Conservation (phyloP, 1,140 invertebrate species). For the Leptinotarsa defecta region DNA sequence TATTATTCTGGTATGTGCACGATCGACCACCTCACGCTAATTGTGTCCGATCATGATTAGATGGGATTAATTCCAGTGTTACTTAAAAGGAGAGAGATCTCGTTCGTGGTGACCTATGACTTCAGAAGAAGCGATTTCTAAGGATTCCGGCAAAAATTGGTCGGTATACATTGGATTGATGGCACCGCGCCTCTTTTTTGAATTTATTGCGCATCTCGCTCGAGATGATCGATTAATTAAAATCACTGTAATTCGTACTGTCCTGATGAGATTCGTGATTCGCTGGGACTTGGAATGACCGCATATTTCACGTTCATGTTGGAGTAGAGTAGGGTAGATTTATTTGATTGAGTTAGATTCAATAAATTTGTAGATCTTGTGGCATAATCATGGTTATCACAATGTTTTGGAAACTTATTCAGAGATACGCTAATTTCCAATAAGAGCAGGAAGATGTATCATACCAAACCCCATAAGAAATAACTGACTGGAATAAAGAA, state of each 20-base stretch:
- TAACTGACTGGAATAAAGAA: no score
- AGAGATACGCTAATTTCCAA: no score
- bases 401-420: no score
- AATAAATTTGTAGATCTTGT: no score
- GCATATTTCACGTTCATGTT: not conserved
- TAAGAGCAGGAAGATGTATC: no score
- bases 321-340: no score
- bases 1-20: no score
- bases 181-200: conserved; percentile 7
- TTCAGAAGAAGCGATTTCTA: conserved; percentile 2
- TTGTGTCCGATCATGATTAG: not conserved
- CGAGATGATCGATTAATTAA: not conserved
- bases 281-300: not conserved
- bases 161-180: not conserved
- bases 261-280: not conserved
- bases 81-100: conserved; percentile 8
- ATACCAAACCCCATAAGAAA: no score
- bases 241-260: conserved; percentile 1
- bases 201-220: not conserved
- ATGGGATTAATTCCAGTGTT: not conserved
- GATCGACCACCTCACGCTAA: no score
- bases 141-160: not conserved
- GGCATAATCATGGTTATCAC: no score
- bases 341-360: no score
- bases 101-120: not conserved